Percentiles rank a stretch among this genome's conserved stretches.
phyloP scores from a whole-genome alignment of 1,140 invertebrate species.

The Hormaphis cornu region DNA sequence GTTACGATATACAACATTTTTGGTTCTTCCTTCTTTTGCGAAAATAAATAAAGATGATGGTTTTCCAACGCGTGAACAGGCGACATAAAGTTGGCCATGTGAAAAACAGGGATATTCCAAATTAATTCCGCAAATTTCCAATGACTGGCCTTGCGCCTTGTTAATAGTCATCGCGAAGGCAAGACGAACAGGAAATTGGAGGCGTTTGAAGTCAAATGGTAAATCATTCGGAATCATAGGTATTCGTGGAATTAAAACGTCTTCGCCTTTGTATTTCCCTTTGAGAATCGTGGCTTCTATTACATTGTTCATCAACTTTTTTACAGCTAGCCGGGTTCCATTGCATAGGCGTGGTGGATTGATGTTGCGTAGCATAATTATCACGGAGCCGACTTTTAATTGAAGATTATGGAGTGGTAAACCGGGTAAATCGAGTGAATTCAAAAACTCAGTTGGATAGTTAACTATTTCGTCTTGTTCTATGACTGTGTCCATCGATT shows the following conservation, averaged over 20 bases:
- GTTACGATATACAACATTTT: not conserved
- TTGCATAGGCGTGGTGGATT: slow-evolving; percentile 43
- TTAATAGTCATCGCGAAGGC: slow-evolving; percentile 50
- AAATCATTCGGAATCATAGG: slow-evolving; percentile 41
- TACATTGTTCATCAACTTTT: slow-evolving; percentile 41
- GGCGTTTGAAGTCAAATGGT: slow-evolving; percentile 43
- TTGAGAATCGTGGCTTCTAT: slow-evolving; percentile 43
- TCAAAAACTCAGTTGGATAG: too few relatives aligned
- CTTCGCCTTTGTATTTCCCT: slow-evolving; percentile 41
- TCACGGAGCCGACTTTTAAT: slow-evolving; percentile 41
- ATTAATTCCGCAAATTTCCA: slow-evolving; percentile 40
- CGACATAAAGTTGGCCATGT: slow-evolving; percentile 45
- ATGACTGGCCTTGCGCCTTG: slow-evolving; percentile 49
- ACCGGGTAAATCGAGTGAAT: too few relatives aligned
- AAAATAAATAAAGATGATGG: not conserved
- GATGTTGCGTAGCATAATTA: slow-evolving; percentile 43
- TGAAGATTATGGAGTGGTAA: slow-evolving; percentile 39
- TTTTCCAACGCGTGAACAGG: slow-evolving; percentile 39
- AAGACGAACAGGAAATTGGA: slow-evolving; percentile 47
- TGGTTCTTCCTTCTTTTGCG: too few relatives aligned
- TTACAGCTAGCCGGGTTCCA: slow-evolving; percentile 43
- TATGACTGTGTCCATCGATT: not conserved
- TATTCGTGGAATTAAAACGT: slow-evolving; percentile 43
- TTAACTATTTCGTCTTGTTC: slow-evolving; percentile 6
- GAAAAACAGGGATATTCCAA: slow-evolving; percentile 42